Percentiles rank a stretch among this genome's conserved stretches.
Evolutionary conservation across 2,797 vertebrate species (phyloP).

Genomic region (Lacerta agilis): DNA sequence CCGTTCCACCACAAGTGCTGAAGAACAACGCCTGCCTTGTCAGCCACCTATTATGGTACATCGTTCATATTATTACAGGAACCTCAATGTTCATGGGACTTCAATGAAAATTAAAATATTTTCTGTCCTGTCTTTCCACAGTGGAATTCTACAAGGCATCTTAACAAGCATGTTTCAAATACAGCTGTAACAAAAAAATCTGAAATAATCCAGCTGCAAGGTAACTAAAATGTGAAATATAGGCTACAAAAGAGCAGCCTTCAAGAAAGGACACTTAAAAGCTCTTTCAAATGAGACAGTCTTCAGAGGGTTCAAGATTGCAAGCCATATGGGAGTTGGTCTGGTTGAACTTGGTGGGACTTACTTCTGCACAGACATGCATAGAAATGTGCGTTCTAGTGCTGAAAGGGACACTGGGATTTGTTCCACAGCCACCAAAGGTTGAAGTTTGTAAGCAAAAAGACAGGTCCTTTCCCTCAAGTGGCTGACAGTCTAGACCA

Average conservation of each 20-base stretch:
- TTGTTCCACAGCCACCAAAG: too few relatives aligned
- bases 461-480: too few relatives aligned
- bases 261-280: background rate
- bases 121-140: background rate
- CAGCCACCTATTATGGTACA: background rate
- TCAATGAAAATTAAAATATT: background rate
- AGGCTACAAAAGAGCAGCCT: background rate
- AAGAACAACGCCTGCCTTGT: background rate
- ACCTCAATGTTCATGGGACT: background rate
- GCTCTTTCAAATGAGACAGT: background rate
- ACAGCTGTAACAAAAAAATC: background rate
- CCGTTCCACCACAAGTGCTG: too few relatives aligned
- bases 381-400: too few relatives aligned
- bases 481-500: too few relatives aligned
- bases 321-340: too few relatives aligned
- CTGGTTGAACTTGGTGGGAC: too few relatives aligned
- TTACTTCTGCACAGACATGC: too few relatives aligned
- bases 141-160: background rate
- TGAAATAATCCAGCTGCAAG: background rate
- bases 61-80: too few relatives aligned
- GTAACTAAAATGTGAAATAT: background rate
- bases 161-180: background rate
- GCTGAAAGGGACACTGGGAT: too few relatives aligned
- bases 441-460: too few relatives aligned
- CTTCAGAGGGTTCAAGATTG: too few relatives aligned